These are phyloP conservation scores for Andrena bucephala DNA, from an alignment of 2,888 invertebrate species.

Conservation along the genomic window DNA sequence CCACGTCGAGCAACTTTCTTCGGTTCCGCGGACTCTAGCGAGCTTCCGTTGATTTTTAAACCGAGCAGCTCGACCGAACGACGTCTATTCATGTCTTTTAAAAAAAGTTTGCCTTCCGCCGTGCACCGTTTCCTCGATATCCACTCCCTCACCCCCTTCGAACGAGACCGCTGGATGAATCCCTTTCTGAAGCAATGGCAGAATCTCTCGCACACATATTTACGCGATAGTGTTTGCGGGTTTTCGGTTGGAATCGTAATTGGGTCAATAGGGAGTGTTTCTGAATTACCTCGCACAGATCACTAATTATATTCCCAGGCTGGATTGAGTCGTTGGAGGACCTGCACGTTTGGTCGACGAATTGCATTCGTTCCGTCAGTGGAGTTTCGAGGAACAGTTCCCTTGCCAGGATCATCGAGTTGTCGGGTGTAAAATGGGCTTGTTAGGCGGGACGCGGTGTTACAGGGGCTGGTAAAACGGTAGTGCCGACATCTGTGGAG, in stretches of 20 bases:
- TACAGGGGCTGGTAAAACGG: constrained; percentile 73
- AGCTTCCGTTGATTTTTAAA: constrained; percentile 43
- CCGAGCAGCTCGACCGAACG: constrained; percentile 26
- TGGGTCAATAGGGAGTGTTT: constrained; percentile 51
- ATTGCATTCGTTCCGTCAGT: background rate
- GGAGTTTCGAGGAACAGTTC: constrained; percentile 3
- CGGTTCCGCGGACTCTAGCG: constrained; percentile 49
- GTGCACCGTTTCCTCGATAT: background rate
- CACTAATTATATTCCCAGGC: constrained; percentile 54
- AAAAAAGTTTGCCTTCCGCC: background rate
- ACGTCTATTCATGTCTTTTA: constrained; percentile 14
- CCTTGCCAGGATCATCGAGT: constrained; percentile 28
- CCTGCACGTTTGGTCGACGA: constrained; percentile 3
- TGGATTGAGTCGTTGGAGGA: constrained; percentile 38
- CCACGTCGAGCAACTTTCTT: constrained; percentile 55
- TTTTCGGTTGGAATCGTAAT: constrained; percentile 55
- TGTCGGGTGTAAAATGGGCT: constrained; percentile 63
- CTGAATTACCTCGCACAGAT: constrained; percentile 64
- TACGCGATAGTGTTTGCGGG: constrained; percentile 18
- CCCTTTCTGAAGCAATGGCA: background rate
- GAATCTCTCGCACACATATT: constrained; percentile 29
- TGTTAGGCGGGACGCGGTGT: constrained; percentile 52
- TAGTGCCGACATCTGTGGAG: constrained; percentile 77
- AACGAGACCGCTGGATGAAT: constrained; percentile 15
- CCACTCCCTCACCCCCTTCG: background rate